Conservation (phyloP, 2,797 vertebrate species). For the Sus cebifrons region DNA sequence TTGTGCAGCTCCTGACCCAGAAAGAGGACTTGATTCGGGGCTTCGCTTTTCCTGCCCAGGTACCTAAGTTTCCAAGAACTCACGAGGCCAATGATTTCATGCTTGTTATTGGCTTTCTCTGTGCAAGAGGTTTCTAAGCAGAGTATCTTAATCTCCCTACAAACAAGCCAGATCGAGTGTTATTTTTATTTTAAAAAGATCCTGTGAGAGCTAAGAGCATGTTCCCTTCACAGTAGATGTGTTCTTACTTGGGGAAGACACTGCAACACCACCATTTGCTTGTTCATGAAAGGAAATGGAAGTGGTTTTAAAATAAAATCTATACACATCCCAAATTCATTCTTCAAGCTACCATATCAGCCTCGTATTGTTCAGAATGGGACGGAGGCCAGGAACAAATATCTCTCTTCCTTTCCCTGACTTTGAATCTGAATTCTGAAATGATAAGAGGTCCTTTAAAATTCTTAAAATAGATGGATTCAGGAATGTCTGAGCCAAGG, state of each 20-base stretch:
- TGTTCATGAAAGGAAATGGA: constrained; percentile 74
- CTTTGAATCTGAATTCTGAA: constrained; percentile 84
- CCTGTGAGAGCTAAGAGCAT: constrained; percentile 47
- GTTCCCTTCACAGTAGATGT: constrained; percentile 59
- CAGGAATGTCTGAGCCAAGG: constrained; percentile 83
- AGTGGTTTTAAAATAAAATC: constrained; percentile 85
- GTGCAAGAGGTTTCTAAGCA: constrained; percentile 54
- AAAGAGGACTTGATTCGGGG: not conserved
- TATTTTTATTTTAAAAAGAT: constrained; percentile 72
- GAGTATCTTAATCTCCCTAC: constrained; percentile 68
- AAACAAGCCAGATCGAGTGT: constrained; percentile 69
- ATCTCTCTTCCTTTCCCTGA: constrained; percentile 81
- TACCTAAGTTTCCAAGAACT: constrained; percentile 48
- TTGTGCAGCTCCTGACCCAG: not conserved
- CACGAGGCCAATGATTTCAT: constrained; percentile 32
- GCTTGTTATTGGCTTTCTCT: constrained; percentile 59
- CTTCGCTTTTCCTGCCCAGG: not conserved
- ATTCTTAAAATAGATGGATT: constrained; percentile 86
- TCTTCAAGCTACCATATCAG: constrained; percentile 77
- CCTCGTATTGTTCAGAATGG: constrained; percentile 80
- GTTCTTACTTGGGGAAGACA: constrained; percentile 35
- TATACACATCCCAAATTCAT: constrained; percentile 80
- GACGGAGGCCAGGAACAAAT: constrained; percentile 81
- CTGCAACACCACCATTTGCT: constrained; percentile 75
- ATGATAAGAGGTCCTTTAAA: constrained; percentile 86